Evolutionary conservation across 64 coral and sea anemone species (phyloP), one percentile per base, ranked within the genome.

Genomic region (Exaiptasia diaphana): DNA sequence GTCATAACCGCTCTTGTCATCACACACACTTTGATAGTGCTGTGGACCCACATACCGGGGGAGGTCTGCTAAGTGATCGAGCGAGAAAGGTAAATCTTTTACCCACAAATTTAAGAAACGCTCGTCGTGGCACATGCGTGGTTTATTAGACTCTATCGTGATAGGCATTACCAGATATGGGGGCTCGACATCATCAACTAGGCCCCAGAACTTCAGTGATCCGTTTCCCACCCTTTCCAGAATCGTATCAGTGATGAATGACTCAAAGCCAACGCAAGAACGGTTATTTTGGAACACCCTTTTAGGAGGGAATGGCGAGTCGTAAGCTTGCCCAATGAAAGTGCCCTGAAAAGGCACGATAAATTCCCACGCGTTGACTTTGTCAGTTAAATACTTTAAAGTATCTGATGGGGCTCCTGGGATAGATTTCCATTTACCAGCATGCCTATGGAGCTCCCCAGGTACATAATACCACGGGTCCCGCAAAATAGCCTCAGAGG

Each of bases 1-100:
- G 20, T 88, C 74, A 29, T 88, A 88, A 18, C 85, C 74, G 34
- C 74, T 88, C 54, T 88, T 79, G 52, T 71, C 49, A 56, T 88
- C 41, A 33, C 74, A 88, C 4, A 78, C 64, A 10, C 34, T 79
- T 67, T 79, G 74, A 63, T 27, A 79, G 35, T 78, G 73, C 14
- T 22, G 33, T 40, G 72, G 43, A n/a, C 37, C 62, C 11, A 79
- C 64, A 35, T 87, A 69, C 20, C 74, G 41, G 55, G 85, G 62
- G 36, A 88, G 25, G 62, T 88, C 50, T 3, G 75, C 32, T 15
- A 88, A 15, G 31, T 85, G 74, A 21, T 71, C 60, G 5, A 88
- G 35, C 3, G 56, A 32, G 13, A 85, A 55, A 9, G 74, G 71
- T 21, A 87, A 44, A 29, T 87, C 73, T 1, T 14, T 33, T 9